These are phyloP conservation scores for Pycnomerus fuliginosus DNA, from an alignment of 2,888 invertebrate genomes.

Conservation along the genomic window DNA sequence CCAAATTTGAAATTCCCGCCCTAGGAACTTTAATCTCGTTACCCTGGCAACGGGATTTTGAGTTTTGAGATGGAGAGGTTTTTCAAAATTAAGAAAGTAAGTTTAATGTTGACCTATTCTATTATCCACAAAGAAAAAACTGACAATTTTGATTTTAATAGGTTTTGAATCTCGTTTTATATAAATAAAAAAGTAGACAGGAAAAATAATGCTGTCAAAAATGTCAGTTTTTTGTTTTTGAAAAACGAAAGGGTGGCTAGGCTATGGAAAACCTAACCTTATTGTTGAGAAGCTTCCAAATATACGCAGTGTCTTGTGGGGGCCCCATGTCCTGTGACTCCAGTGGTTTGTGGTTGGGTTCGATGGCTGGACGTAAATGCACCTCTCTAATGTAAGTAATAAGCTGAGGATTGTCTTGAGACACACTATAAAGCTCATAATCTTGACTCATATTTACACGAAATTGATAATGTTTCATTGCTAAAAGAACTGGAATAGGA, in stretches of 20 bases:
- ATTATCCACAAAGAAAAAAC: background rate
- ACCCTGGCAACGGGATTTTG: no score
- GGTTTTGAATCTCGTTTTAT: no score
- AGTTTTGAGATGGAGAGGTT: no score
- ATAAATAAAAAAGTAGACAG: constrained; percentile 25
- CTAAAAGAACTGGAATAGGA: constrained; percentile 48
- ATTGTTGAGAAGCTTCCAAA: constrained; percentile 52
- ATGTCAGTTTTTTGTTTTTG: background rate
- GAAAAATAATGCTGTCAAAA: constrained; percentile 1
- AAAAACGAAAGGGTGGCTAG: background rate
- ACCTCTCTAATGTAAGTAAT: constrained; percentile 74
- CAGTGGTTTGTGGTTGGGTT: constrained; percentile 51
- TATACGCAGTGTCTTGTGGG: constrained; percentile 55
- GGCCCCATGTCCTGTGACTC: constrained; percentile 43
- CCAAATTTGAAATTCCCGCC: no score
- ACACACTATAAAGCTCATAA: constrained; percentile 70
- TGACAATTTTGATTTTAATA: constrained; percentile 1
- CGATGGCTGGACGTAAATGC: constrained; percentile 59
- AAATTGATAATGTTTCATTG: constrained; percentile 74
- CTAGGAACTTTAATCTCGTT: no score
- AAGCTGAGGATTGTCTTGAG: constrained; percentile 73
- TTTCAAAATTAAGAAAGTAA: no score
- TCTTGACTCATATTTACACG: constrained; percentile 78
- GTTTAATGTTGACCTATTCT: no score
- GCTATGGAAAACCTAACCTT: constrained; percentile 38